These are phyloP conservation scores for Melinaea menophilus DNA, from an alignment of 2,888 invertebrate genomes.

Conservation along the genomic window DNA sequence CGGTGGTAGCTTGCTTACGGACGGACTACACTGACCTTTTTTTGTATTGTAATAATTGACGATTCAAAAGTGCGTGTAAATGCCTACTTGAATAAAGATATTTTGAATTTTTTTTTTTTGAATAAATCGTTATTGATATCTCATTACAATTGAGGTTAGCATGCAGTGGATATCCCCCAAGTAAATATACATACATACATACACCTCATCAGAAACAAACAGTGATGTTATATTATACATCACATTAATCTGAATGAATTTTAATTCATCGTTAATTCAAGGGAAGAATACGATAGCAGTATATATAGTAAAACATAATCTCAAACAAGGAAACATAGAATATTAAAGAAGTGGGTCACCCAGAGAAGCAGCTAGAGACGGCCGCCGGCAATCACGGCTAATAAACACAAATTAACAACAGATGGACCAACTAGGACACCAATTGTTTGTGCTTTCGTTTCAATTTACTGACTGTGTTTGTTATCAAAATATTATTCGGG, in stretches of 20 bases:
- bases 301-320: not conserved
- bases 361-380: conserved; percentile 46
- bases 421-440: conserved; percentile 42
- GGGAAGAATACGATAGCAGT: not conserved
- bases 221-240: not conserved
- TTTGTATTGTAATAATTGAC: no score
- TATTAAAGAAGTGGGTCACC: not conserved
- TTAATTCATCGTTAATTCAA: no score
- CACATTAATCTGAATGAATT: no score
- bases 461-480: conserved; percentile 8
- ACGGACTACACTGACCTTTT: no score
- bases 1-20: no score
- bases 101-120: no score
- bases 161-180: not conserved
- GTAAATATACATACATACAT: not conserved
- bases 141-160: conserved; percentile 2
- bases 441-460: conserved; percentile 27
- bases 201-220: not conserved
- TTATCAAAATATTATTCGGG: no score
- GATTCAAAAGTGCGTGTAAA: no score
- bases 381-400: conserved; percentile 70
- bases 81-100: no score
- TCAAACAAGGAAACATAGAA: not conserved
- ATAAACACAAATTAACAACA: conserved; percentile 68
- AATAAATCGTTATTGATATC: conserved; percentile 3